phyloP scores from a whole-genome alignment of 2,797 vertebrate genomes.

The Sciurus vulgaris region DNA sequence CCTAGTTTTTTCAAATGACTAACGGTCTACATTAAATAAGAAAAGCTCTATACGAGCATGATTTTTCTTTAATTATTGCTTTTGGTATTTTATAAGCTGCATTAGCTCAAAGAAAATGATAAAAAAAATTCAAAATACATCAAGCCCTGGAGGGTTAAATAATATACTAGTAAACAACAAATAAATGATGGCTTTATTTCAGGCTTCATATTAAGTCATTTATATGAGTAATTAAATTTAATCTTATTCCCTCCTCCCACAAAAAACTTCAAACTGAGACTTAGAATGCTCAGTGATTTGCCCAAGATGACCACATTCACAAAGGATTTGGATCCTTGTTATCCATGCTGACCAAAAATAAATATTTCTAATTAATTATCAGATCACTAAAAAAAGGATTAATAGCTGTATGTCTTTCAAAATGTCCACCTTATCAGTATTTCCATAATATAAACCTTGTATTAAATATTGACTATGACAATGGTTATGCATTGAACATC shows the following conservation, averaged over 20 bases:
- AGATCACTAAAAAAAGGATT: not conserved
- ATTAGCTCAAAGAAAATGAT: not conserved
- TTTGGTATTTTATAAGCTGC: not conserved
- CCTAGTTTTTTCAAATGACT: constrained; percentile 26
- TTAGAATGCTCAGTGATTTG: not conserved
- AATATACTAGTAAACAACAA: not conserved
- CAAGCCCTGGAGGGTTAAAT: not conserved
- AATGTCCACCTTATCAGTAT: constrained; percentile 43
- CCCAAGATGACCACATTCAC: not conserved
- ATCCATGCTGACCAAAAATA: constrained; percentile 32
- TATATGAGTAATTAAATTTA: not conserved
- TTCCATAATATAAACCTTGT: constrained; percentile 8
- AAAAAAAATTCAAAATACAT: not conserved
- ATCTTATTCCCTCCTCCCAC: not conserved
- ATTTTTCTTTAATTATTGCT: not conserved
- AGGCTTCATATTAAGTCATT: not conserved
- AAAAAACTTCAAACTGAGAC: not conserved
- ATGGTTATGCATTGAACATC: constrained; percentile 40
- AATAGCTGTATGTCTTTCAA: not conserved
- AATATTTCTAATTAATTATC: constrained; percentile 17
- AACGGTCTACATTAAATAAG: not conserved
- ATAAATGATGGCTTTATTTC: not conserved
- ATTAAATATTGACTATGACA: constrained; percentile 68
- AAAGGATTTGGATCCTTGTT: not conserved
- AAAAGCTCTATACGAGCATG: not conserved